Percentiles rank a stretch among this genome's conserved stretches.
These are phyloP conservation scores for Pilophorus perplexus DNA, from an alignment of 2,888 invertebrate genomes.

Conservation along the genomic window DNA sequence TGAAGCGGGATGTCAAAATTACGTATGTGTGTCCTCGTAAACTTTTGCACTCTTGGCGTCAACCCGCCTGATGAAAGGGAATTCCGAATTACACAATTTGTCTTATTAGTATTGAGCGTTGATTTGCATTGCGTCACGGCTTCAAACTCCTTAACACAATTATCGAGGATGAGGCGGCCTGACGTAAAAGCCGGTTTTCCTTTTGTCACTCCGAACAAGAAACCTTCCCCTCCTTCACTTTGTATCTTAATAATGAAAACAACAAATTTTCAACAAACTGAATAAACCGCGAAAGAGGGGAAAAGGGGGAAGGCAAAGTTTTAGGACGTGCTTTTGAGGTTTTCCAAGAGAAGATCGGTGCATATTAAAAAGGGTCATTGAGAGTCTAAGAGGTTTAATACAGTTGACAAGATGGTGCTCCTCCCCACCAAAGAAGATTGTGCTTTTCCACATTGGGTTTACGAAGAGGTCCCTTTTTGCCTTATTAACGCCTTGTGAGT, in stretches of 20 bases:
- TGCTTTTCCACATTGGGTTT: conserved; percentile 9
- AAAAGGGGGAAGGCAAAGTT: neutral
- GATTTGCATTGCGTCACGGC: conserved; percentile 18
- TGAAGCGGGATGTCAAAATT: too few species aligned
- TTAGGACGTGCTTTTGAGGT: conserved; percentile 24
- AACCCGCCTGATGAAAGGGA: conserved; percentile 1
- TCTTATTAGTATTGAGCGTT: neutral
- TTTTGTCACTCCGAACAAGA: conserved; percentile 3
- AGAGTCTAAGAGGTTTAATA: conserved; percentile 37
- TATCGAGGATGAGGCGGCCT: conserved; percentile 4
- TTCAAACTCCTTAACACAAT: conserved; percentile 21
- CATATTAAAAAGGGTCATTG: conserved; percentile 40
- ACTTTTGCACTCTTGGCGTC: neutral
- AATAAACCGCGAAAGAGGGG: conserved; percentile 28
- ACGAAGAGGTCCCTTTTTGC: neutral
- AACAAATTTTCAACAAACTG: conserved; percentile 30
- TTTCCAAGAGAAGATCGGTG: conserved; percentile 28
- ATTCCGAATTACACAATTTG: conserved; percentile 1
- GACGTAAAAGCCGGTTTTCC: neutral
- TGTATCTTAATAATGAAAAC: conserved; percentile 38
- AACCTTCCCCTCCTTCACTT: conserved; percentile 28
- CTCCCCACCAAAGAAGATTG: conserved; percentile 30
- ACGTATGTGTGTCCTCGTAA: too few species aligned
- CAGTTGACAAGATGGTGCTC: conserved; percentile 37
- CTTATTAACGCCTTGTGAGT: conserved; percentile 32